Evolutionary conservation across 1,140 invertebrate genomes (phyloP).

Genomic region (Drosophila paulistorum): DNA sequence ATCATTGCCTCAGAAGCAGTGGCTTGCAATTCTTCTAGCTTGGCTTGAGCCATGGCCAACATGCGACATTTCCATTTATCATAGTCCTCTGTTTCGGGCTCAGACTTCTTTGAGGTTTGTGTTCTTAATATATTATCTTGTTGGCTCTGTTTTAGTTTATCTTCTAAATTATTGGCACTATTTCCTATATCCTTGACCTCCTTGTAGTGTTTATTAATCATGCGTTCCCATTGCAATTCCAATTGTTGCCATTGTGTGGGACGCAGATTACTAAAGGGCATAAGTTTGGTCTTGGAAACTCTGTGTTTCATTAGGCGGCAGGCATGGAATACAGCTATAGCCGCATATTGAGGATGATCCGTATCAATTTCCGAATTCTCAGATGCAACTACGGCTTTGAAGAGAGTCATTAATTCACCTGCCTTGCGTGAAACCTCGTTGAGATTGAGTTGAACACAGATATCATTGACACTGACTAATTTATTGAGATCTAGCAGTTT

Average conservation of each 20-base stretch:
- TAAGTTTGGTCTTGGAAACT: constrained; percentile 76
- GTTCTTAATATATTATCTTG: constrained; percentile 16
- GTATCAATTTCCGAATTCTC: constrained; percentile 63
- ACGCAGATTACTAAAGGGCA: constrained; percentile 81
- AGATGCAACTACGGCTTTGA: constrained; percentile 46
- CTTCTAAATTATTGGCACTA: constrained; percentile 32
- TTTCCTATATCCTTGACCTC: constrained; percentile 17
- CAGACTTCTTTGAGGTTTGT: constrained; percentile 17
- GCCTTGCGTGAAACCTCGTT: constrained; percentile 78
- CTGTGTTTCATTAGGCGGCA: constrained; percentile 81
- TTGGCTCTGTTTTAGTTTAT: constrained; percentile 46
- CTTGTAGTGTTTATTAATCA: constrained; percentile 71
- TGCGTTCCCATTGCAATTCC: constrained; percentile 78
- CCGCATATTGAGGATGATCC: constrained; percentile 83
- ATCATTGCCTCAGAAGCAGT: not conserved
- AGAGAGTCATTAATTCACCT: constrained; percentile 74
- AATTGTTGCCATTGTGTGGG: constrained; percentile 82
- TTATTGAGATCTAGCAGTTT: constrained; percentile 82
- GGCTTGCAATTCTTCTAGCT: constrained; percentile 44
- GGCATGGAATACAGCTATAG: constrained; percentile 83
- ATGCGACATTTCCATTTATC: constrained; percentile 76
- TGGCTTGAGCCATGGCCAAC: constrained; percentile 55
- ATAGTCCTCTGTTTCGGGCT: constrained; percentile 63
- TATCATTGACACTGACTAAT: constrained; percentile 75
- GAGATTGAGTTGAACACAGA: constrained; percentile 82